Evolutionary conservation across 2,113 vertebrate species (phyloP).

Genomic region (Rhinopomastus cyanomelas): DNA sequence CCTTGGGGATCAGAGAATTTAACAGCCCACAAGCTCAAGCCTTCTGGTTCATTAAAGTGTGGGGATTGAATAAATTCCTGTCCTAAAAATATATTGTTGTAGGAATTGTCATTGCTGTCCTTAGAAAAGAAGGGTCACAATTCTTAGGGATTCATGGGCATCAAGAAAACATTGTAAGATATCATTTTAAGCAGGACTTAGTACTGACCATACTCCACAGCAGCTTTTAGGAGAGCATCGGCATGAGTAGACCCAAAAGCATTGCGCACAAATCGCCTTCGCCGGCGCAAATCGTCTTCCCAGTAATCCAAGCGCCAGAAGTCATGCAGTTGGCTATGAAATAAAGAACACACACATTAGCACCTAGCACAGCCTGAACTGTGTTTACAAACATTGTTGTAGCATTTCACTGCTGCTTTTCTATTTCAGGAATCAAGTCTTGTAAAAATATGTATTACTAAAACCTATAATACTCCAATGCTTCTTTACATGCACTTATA

Average conservation of each 20-base stretch:
- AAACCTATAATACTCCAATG: slow-evolving; percentile 4
- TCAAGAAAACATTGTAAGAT: neutral
- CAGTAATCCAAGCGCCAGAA: slow-evolving; percentile 99
- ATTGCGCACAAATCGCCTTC: slow-evolving; percentile 94
- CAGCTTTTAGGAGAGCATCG: slow-evolving; percentile 86
- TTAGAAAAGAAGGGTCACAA: neutral
- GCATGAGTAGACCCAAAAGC: slow-evolving; percentile 93
- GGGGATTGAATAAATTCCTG: slow-evolving; percentile 1
- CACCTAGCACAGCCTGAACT: slow-evolving; percentile 18
- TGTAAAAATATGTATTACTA: slow-evolving; percentile 30
- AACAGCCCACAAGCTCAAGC: neutral
- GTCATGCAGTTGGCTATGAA: slow-evolving; percentile 88
- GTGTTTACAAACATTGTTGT: slow-evolving; percentile 13
- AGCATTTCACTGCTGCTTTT: slow-evolving; percentile 25
- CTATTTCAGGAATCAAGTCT: slow-evolving; percentile 6
- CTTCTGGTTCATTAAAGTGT: slow-evolving; percentile 4
- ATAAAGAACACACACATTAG: slow-evolving; percentile 40
- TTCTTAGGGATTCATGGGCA: neutral
- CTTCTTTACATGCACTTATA: slow-evolving; percentile 44
- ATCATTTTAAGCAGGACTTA: neutral
- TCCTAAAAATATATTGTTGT: neutral
- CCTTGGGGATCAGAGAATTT: slow-evolving; percentile 4
- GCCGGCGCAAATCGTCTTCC: slow-evolving; percentile 95
- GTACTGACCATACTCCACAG: slow-evolving; percentile 92
- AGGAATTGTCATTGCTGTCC: neutral